Conservation (phyloP, 1,140 invertebrate species). For the Coenobita brevimanus region DNA sequence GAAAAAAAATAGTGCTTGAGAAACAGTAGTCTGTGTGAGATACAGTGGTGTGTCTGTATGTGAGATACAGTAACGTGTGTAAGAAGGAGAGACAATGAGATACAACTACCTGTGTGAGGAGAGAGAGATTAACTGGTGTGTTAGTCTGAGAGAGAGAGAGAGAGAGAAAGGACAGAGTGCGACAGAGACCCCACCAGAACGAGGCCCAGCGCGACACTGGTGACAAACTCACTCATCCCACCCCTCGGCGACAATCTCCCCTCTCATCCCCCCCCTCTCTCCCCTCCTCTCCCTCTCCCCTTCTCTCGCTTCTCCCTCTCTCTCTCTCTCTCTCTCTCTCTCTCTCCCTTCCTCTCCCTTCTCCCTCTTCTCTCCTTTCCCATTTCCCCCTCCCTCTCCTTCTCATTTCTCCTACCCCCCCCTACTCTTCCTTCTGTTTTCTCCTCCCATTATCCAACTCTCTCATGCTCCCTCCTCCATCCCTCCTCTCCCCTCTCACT, state of each 20-base stretch:
- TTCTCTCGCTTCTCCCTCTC: neutral
- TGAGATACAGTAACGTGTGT: neutral
- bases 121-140: too few relatives aligned
- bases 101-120: neutral
- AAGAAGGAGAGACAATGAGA: conserved; percentile 1
- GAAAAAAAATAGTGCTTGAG: too few relatives aligned
- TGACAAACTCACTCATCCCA: conserved; percentile 31
- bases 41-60: neutral
- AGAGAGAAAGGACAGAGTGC: neutral
- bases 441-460: neutral
- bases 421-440: neutral
- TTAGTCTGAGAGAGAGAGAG: too few relatives aligned
- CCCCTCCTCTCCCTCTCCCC: neutral
- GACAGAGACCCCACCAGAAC: conserved; percentile 18
- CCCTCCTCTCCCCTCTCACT: neutral
- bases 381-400: neutral
- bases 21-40: too few relatives aligned
- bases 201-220: conserved; percentile 45
- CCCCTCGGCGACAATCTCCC: conserved; percentile 9
- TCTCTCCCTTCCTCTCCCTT: neutral
- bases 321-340: neutral
- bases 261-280: neutral
- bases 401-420: too few relatives aligned
- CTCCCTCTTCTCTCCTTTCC: neutral
- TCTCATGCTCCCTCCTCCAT: neutral